Conservation (phyloP, 2,797 vertebrate species). For the Uromys caudimaculatus region DNA sequence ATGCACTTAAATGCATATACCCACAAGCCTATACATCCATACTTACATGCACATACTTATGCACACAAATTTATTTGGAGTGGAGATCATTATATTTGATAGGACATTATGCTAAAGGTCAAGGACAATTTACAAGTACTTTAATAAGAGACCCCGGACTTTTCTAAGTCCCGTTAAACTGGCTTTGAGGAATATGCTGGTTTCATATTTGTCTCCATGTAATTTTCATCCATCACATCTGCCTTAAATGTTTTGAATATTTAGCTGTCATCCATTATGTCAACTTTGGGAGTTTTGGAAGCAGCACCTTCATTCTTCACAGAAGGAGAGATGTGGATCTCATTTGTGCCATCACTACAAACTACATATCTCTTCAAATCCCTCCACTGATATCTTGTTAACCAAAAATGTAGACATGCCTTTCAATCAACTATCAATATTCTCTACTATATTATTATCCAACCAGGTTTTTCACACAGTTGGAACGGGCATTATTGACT, state of each 20-base stretch:
- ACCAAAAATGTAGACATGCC: not conserved
- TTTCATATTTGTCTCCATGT: not conserved
- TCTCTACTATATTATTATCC: not conserved
- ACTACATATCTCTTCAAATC: not conserved
- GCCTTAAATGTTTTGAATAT: not conserved
- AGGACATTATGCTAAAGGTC: not conserved
- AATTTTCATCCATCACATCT: not conserved
- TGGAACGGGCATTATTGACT: conserved; percentile 1
- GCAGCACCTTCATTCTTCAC: not conserved
- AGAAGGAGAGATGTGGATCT: not conserved
- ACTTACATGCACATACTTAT: not conserved
- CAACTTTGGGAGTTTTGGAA: not conserved
- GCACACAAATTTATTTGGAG: not conserved
- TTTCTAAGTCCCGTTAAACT: not conserved
- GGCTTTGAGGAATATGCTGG: not conserved
- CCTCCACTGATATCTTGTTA: not conserved
- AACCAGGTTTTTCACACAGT: not conserved
- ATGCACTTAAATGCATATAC: not conserved
- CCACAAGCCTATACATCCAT: not conserved
- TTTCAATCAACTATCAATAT: not conserved
- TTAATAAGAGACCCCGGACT: not conserved
- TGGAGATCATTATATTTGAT: not conserved
- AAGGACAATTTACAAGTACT: not conserved
- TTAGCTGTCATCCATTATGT: not conserved
- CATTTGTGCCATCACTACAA: not conserved